Conservation (phyloP, 2,888 invertebrate species). For the Sthenelais limicola region DNA sequence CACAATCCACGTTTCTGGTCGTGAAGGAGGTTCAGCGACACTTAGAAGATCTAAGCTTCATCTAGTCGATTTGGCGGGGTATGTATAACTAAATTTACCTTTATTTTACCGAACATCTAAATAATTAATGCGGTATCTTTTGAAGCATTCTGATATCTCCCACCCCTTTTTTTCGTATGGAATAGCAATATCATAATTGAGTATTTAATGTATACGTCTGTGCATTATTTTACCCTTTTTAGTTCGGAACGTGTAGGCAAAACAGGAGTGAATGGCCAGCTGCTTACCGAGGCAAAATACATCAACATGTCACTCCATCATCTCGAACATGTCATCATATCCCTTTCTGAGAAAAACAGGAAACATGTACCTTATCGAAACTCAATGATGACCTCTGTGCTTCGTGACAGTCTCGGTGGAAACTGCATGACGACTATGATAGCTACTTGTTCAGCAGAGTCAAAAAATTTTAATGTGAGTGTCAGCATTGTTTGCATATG, state of each 20-base stretch:
- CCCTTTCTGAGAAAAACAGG: constrained; percentile 69
- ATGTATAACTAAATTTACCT: constrained; percentile 31
- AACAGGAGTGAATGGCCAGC: constrained; percentile 70
- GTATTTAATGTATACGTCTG: background rate
- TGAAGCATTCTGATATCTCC: background rate
- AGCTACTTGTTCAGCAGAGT: constrained; percentile 71
- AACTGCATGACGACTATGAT: constrained; percentile 74
- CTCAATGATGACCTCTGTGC: constrained; percentile 73
- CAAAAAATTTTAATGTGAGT: constrained; percentile 69
- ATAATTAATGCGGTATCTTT: background rate
- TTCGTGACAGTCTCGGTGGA: constrained; percentile 72
- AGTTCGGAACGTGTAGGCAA: constrained; percentile 73
- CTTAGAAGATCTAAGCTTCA: constrained; percentile 71
- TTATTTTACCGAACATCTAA: background rate
- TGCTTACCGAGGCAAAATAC: constrained; percentile 72
- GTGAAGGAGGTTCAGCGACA: constrained; percentile 69
- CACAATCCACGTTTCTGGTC: constrained; percentile 70
- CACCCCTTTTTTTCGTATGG: background rate
- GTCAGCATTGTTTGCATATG: no score
- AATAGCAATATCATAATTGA: background rate
- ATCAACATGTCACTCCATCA: constrained; percentile 73
- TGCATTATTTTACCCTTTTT: constrained; percentile 42
- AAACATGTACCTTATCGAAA: constrained; percentile 72
- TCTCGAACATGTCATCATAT: constrained; percentile 72
- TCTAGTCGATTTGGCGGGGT: constrained; percentile 73